A percentile compares a stretch with the other conserved stretches of the same genome.
phyloP scores from a whole-genome alignment of 2,797 vertebrate genomes.

The Intellagama lesueurii region DNA sequence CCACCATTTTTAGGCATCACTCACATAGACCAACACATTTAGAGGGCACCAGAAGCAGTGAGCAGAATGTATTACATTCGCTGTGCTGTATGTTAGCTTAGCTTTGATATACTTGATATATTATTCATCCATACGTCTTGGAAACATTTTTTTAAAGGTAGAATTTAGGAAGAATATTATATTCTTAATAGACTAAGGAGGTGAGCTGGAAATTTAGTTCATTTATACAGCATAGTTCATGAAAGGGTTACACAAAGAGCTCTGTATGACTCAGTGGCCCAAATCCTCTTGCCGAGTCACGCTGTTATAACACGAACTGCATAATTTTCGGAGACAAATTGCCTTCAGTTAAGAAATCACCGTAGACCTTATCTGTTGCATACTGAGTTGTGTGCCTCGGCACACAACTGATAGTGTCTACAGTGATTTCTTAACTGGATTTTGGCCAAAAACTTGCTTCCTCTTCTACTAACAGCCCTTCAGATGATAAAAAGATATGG shows the following conservation, averaged over 20 bases:
- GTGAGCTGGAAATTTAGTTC: background rate
- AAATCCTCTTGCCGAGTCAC: background rate
- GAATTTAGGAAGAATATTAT: background rate
- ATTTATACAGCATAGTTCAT: background rate
- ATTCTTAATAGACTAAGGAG: background rate
- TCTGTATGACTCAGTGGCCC: background rate
- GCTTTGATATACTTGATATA: background rate
- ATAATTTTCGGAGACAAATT: background rate
- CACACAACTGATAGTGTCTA: background rate
- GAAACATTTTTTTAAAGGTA: background rate
- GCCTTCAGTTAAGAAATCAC: background rate
- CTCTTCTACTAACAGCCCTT: background rate
- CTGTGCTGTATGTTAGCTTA: background rate
- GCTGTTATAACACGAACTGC: background rate
- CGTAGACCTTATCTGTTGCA: no score
- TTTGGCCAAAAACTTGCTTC: background rate
- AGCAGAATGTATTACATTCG: background rate
- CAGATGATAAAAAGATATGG: background rate
- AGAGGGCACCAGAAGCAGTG: background rate
- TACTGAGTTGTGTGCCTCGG: no score
- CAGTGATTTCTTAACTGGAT: background rate
- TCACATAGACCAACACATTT: background rate
- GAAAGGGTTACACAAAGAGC: background rate
- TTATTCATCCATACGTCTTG: background rate
- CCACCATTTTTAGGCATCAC: background rate